phyloP scores from a whole-genome alignment of 2,113 vertebrate genomes.

The Anolis sagrei region DNA sequence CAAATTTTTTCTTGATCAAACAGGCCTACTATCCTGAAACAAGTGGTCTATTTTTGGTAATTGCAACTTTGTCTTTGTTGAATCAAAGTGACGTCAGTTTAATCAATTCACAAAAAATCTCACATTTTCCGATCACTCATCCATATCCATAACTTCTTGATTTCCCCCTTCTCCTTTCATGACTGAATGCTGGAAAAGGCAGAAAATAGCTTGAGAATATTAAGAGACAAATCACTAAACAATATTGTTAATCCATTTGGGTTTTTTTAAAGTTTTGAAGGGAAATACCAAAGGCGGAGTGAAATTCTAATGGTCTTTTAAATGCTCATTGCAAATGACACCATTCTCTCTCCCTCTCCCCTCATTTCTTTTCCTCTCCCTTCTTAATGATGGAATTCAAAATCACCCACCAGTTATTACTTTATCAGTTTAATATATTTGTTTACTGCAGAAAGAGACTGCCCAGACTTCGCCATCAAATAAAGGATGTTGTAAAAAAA shows the following conservation, averaged over 20 bases:
- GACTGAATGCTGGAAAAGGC: background rate
- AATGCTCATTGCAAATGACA: too few relatives aligned
- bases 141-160: background rate
- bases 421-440: background rate
- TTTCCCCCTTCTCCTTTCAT: background rate
- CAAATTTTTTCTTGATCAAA: too few relatives aligned
- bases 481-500: background rate
- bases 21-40: too few relatives aligned
- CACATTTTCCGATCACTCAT: background rate
- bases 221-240: too few relatives aligned
- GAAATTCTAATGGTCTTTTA: too few relatives aligned
- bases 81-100: too few relatives aligned
- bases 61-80: too few relatives aligned
- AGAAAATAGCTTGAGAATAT: background rate
- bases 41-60: background rate
- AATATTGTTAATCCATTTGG: too few relatives aligned
- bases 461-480: background rate
- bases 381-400: background rate
- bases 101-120: too few relatives aligned
- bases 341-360: too few relatives aligned
- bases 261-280: background rate
- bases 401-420: background rate
- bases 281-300: background rate
- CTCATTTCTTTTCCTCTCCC: background rate
- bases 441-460: background rate